Base-by-base conservation (phyloP, 2,888 invertebrate species). In the Rhamphomyia laevipes region DNA sequence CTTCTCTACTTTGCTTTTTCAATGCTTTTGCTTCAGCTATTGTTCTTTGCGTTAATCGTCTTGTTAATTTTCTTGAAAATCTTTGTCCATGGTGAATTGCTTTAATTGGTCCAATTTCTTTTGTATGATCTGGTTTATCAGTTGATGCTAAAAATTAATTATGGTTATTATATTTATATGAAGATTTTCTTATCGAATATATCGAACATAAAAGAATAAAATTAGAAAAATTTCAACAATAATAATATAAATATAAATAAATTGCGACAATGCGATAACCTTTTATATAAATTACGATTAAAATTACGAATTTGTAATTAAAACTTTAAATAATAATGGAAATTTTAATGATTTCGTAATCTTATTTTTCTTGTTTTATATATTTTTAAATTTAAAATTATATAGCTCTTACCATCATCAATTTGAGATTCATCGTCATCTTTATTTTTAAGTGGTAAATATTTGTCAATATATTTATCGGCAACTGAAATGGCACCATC, bases 391-490 rank as follows among this genome's bases (percentile, higher is more conserved):
- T 18, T 31, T 4, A 11, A 27, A 40, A 43, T 41, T 33, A 17
- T 41, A 49, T 9, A 3, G 11, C 12, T 59, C 74, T 72, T 63
- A 84, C 84, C 80, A 61, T 84, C 80, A 61, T 84, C 68, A 27
- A 27, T 7, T 27, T 27, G 23, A 27, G 23, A 27, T 50, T 74
- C 74, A 66, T 81, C 80, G 62, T 80, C 80, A 37, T 76, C 70
- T 63, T 81, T 82, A 11, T 54, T 58, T 10, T 65, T 57, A 10
- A 78, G 77, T 21, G 87, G 85, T 56, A 89, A 73, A 66, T 84
- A 86, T 68, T 78, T 86, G 70, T 89, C 88, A 43, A 89, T 83
- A 62, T 86, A 87, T 63, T 81, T 80, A 63, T 89, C 89, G 21
- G 87, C 88, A 17, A 80, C 82, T 57, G 81, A 76, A 43, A 89